Evolutionary conservation across 2,113 vertebrate genomes (phyloP).

Genomic region (Mus musculus): DNA sequence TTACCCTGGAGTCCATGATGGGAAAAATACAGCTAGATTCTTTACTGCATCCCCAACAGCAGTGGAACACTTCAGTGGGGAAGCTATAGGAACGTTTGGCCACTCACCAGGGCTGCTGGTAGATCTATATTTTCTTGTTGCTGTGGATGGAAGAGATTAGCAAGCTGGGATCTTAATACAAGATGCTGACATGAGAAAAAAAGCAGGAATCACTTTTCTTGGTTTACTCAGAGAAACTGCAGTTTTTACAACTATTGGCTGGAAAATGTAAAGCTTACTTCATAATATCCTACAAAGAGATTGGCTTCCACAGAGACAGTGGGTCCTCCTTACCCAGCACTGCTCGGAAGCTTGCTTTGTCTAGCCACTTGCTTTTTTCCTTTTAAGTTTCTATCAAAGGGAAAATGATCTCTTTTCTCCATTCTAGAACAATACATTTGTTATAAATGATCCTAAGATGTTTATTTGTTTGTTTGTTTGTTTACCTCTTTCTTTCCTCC

Average conservation of each 20-base stretch:
- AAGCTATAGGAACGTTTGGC: not conserved
- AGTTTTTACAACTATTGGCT: slow-evolving; percentile 21
- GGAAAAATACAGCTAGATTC: not conserved
- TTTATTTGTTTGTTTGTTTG: not conserved
- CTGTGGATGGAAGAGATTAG: not conserved
- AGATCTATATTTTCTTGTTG: not conserved
- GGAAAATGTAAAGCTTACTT: not conserved
- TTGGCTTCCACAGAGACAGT: not conserved
- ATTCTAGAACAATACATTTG: slow-evolving; percentile 55
- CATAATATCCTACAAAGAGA: not conserved
- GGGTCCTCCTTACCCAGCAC: not conserved
- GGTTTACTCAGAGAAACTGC: slow-evolving; percentile 14
- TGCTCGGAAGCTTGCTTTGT: not conserved
- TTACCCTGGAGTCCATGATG: not conserved
- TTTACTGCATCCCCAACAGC: not conserved
- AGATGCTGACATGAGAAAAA: not conserved
- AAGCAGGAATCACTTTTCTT: not conserved
- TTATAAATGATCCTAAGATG: slow-evolving; percentile 57
- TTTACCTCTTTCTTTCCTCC: no score
- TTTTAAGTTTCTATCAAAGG: slow-evolving; percentile 66
- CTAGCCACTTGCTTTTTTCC: slow-evolving; percentile 44
- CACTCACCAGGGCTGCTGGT: not conserved
- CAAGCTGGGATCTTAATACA: not conserved
- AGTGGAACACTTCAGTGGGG: not conserved
- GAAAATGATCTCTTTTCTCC: slow-evolving; percentile 68